Evolutionary conservation across 1,140 invertebrate species (phyloP), one percentile per base, ranked within the genome.

Genomic region (Bicyclus anynana): DNA sequence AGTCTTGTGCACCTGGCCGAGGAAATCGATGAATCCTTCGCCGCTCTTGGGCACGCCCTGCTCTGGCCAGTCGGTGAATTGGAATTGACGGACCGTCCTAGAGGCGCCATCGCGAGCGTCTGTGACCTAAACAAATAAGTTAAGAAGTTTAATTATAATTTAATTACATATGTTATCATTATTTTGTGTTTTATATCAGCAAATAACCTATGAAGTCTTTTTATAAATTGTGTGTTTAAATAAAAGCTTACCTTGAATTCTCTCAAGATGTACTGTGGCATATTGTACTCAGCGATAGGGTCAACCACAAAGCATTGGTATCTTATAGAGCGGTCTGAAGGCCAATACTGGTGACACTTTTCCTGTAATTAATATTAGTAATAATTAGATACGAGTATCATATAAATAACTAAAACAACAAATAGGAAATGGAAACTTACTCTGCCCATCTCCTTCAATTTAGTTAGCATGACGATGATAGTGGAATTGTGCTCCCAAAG

Each of bases 401-500:
- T n/a, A n/a, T n/a, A n/a, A n/a, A n/a, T n/a, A n/a, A n/a, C n/a
- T n/a, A n/a, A n/a, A n/a, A n/a, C n/a, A n/a, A n/a, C n/a, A n/a
- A n/a, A n/a, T n/a, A n/a, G n/a, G n/a, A n/a, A n/a, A n/a, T n/a
- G 53, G 21, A 16, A 35, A 73, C 94, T 92, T 90, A 97, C 96
- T 79, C 97, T 91, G 60, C 97, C 97, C 95, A 98, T 97, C 90
- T 99, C 98, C 82, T 98, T 96, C 14, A 98, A 91, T 88, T 99
- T 99, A 2, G 97, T 99, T 29, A 99, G 89, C 98, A 99, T 99
- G 7, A 99, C 98, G 29, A 99, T 95, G 82, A 99, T 99, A 4
- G 97, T 99, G 0, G 97, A 99, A 86, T 99, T 99, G 80, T 99
- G 97, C 82, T 99, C 98, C 98, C 98, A 99, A n/a, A 99, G 90